Conservation (phyloP, 2,888 invertebrate species). For the Caenorhabditis imperialis region DNA sequence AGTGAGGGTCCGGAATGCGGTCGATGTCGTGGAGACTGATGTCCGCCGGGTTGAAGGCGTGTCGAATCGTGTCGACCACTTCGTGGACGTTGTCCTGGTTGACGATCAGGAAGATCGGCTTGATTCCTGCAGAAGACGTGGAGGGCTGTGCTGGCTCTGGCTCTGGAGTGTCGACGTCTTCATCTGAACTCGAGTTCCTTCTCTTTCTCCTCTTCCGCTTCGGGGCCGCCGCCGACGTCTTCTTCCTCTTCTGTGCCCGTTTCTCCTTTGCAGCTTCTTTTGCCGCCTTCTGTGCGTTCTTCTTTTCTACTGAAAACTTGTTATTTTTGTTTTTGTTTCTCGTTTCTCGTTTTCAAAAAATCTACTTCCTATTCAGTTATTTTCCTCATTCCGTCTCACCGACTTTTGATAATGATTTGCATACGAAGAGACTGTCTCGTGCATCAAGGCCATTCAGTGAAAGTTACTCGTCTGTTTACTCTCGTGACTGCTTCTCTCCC, state of each 20-base stretch:
- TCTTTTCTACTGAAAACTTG: background rate
- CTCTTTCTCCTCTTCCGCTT: background rate
- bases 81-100: constrained; percentile 16
- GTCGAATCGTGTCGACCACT: constrained; percentile 21
- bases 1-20: background rate
- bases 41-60: background rate
- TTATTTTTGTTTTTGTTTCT: background rate
- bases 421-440: constrained; percentile 4
- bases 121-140: background rate
- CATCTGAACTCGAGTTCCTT: background rate
- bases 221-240: background rate
- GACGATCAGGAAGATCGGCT: constrained; percentile 32
- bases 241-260: background rate
- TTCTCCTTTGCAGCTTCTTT: background rate
- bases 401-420: constrained; percentile 5
- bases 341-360: background rate
- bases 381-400: constrained; percentile 1
- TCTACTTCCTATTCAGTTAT: background rate
- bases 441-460: constrained; percentile 18
- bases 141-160: background rate
- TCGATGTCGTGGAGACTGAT: background rate
- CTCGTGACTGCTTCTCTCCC: background rate
- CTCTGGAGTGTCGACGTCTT: background rate
- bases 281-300: background rate
- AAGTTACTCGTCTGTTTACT: constrained; percentile 4